These are phyloP conservation scores for Hoplodrina ambigua DNA, from an alignment of 2,888 invertebrate species.

Conservation along the genomic window DNA sequence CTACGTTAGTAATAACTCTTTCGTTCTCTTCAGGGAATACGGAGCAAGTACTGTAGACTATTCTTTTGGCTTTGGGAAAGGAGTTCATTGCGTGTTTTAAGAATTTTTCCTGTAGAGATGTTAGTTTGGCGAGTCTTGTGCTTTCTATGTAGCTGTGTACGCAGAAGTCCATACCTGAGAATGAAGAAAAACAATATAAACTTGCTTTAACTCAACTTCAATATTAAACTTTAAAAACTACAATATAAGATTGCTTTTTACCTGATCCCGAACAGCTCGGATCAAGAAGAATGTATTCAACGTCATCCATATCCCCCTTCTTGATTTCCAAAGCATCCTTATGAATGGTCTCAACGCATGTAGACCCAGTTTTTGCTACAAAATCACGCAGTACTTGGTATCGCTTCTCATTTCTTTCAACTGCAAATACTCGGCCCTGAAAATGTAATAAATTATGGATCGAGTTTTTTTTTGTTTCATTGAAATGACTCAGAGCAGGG, in stretches of 20 bases:
- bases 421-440: slow-evolving; percentile 94
- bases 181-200: slow-evolving; percentile 17
- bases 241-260: slow-evolving; percentile 70
- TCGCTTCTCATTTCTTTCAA: slow-evolving; percentile 93
- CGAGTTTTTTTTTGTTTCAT: no score
- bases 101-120: slow-evolving; percentile 95
- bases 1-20: slow-evolving; percentile 94
- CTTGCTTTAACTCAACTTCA: neutral
- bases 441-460: slow-evolving; percentile 41
- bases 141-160: slow-evolving; percentile 86
- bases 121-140: slow-evolving; percentile 91
- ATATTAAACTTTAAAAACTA: neutral
- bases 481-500: neutral
- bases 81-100: slow-evolving; percentile 95
- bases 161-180: slow-evolving; percentile 83
- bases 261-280: slow-evolving; percentile 99
- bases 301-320: slow-evolving; percentile 91
- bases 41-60: slow-evolving; percentile 99
- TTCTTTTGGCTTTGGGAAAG: slow-evolving; percentile 95
- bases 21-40: slow-evolving; percentile 97
- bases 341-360: slow-evolving; percentile 92
- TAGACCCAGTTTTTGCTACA: slow-evolving; percentile 91
- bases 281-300: slow-evolving; percentile 98
- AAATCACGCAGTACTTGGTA: slow-evolving; percentile 92
- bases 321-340: slow-evolving; percentile 93